These are phyloP conservation scores for Thripadectes ignobilis DNA, from an alignment of 2,797 vertebrate species.

Conservation along the genomic window DNA sequence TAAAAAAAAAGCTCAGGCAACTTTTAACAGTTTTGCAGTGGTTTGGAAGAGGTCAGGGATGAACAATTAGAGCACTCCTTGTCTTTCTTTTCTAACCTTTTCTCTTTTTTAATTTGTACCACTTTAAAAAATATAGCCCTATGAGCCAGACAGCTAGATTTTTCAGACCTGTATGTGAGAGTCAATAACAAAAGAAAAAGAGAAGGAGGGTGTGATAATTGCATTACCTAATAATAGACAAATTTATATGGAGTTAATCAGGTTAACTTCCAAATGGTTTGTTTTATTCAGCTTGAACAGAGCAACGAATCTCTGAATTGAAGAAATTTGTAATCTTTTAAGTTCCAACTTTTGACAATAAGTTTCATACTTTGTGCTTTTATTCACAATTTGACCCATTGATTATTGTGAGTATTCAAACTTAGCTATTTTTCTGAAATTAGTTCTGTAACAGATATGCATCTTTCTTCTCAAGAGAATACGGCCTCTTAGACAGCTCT, in stretches of 20 bases:
- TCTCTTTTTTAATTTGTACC: not conserved
- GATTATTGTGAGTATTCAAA: not conserved
- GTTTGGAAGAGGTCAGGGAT: not conserved
- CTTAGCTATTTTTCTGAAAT: not conserved
- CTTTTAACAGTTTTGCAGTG: not conserved
- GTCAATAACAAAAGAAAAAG: not conserved
- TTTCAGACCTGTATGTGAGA: not conserved
- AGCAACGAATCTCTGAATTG: not conserved
- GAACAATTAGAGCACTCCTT: not conserved
- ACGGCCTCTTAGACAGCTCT: constrained; percentile 10
- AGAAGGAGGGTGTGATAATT: not conserved
- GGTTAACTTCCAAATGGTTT: not conserved
- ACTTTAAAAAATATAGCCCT: not conserved
- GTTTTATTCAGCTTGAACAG: not conserved
- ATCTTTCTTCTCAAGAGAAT: constrained; percentile 4
- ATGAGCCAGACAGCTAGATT: not conserved
- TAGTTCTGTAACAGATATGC: constrained; percentile 1
- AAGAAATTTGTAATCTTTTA: not conserved
- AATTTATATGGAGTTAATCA: not conserved
- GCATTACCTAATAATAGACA: not conserved
- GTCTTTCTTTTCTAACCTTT: not conserved
- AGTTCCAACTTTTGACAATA: not conserved
- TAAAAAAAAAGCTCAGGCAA: not conserved
- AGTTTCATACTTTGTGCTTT: not conserved
- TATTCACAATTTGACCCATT: not conserved